Conservation (phyloP, 2,113 vertebrate genomes). For the Phalacrocorax aristotelis region DNA sequence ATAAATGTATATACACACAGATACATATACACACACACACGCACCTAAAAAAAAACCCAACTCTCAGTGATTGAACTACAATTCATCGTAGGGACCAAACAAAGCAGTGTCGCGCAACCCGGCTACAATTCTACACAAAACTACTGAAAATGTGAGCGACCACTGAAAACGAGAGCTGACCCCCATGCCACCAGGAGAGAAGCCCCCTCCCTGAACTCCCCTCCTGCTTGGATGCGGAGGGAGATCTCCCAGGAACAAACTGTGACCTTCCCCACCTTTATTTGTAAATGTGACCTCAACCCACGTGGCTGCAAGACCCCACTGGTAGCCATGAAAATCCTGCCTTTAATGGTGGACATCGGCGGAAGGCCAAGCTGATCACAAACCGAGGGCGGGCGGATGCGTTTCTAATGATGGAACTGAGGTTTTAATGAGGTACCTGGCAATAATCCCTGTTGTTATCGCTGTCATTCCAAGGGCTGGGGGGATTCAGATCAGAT, state of each 20-base stretch:
- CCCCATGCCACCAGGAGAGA: not conserved
- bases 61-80: not conserved
- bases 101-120: fast-evolving
- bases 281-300: not conserved
- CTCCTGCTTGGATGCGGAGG: not conserved
- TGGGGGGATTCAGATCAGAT: not conserved
- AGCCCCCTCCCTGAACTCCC: not conserved
- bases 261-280: not conserved
- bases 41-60: not conserved
- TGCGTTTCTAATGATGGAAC: fast-evolving
- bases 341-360: not conserved
- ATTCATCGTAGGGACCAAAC: fast-evolving
- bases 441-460: not conserved
- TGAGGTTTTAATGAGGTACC: not conserved
- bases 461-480: not conserved
- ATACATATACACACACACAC: not conserved
- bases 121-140: fast-evolving
- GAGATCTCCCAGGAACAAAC: not conserved
- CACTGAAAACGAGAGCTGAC: fast-evolving
- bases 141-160: fast-evolving
- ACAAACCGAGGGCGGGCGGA: fast-evolving
- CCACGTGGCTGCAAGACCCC: fast-evolving
- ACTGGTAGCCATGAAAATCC: not conserved
- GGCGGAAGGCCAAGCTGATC: not conserved
- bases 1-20: not conserved